Evolutionary conservation across 1,140 invertebrate genomes (phyloP), one percentile per base, ranked within the genome.

Genomic region (Polyergus mexicanus): DNA sequence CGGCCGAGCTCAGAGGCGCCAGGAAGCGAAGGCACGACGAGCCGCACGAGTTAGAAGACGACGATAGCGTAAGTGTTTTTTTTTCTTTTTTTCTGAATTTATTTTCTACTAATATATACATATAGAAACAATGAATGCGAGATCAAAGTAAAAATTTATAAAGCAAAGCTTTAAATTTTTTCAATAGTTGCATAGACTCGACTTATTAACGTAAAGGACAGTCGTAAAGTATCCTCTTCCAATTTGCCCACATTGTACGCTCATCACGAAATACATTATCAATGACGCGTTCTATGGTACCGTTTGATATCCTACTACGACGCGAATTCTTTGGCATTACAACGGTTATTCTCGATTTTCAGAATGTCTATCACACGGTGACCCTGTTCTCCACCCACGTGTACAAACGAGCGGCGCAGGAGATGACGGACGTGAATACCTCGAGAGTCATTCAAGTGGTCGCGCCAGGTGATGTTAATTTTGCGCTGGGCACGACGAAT

Each of bases 381-480:
- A 96, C 96, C 58, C 90, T 97, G 56, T 96, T 97, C 25, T 95
- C 97, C 3, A 96, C 96, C 47, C 96, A 97, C 89, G 97, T 98
- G 69, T 98, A 98, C 95, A 98, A 98, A 92, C 96, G 98, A 75
- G 97, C 97, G 86, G 97, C 98, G 66, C 98, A 98, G 95, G 98
- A 98, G 94, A 98, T 98, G 98, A 98, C 98, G 22, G 98, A 99
- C 92, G 98, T 99, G 0, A 98, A 98, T 92, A 99, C 98, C 28
- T 98, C 97, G 91, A 96, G 98, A 90, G 97, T 97, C 44, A 98
- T 99, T 90, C 98, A 98, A 94, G 98, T 99, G 1, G 98, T 99
- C 0, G 98, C 98, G 8, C 98, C 98, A 0, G 98, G 98, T 60
- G 98, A 99, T 93, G 98, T 99, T 0, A 98, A 98, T 92, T 99